Base-by-base conservation (phyloP, 1,140 invertebrate species). In the Ylistrum balloti region DNA sequence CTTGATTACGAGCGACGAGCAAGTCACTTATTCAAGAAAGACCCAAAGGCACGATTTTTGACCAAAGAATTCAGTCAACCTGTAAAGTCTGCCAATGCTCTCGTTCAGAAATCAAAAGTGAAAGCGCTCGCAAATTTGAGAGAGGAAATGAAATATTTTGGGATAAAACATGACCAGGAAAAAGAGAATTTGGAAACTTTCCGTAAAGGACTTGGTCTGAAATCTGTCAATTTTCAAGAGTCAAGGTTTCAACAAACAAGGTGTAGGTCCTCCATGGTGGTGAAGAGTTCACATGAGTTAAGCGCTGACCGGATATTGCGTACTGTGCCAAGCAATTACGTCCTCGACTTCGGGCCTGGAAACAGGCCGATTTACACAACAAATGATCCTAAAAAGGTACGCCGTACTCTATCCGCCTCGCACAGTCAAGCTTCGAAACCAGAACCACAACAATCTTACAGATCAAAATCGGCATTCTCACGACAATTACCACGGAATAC, bases 201-300 rank as follows among this genome's bases (percentile, higher is more conserved):
- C 56, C 56, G 56, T 28, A 74, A 74, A 28, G 56, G 56, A 74
- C 56, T 74, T 74, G 56, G 56, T 74, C 56, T 74, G n/a, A 74
- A 74, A 74, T 74, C 56, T n/a, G 56, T 74, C 22, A 74, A 74
- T 74, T 74, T 74, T 74, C 22, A 74, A 28, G 56, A 74, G 56
- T 74, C 56, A 3, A 22, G 22, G 1, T 74, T 74, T 74, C 56
- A 74, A n/a, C 56, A 74, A n/a, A 74, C n/a, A n/a, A n/a, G 56
- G 28, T 74, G 56, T n/a, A 74, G 56, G 17, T 74, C 56, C 9
- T 74, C 56, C 0, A 74, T 74, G 56, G 56, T 74, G 7, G 56
- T 74, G 22, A 74, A 74, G 17, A 74, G 17, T n/a, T 1, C 56
- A 28, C 2, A 74, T 28, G 56, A 74, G 11, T 28, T 74, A 11